phyloP scores from a whole-genome alignment of 2,797 vertebrate genomes.

The Coilia nasus region DNA sequence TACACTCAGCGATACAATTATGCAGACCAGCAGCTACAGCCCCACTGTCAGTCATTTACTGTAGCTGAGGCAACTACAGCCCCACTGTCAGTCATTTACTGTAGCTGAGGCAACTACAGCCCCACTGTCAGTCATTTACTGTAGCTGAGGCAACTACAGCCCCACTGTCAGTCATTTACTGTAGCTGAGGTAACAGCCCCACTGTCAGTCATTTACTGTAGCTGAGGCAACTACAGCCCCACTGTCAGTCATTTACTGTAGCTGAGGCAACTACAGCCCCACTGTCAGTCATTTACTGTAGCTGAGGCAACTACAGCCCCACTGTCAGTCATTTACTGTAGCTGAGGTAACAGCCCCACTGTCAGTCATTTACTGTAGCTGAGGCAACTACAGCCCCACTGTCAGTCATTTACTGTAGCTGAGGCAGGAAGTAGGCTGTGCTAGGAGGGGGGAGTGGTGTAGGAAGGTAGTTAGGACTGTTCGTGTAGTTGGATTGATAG shows the following conservation, averaged over 20 bases:
- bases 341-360: no score
- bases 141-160: background rate
- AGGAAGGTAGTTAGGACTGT: background rate
- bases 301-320: background rate
- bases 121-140: background rate
- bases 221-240: background rate
- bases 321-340: no score
- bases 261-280: background rate
- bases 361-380: no score
- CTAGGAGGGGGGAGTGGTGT: background rate
- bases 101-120: background rate
- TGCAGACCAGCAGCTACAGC: background rate
- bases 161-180: background rate
- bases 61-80: background rate
- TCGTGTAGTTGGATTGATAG: background rate
- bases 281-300: no score
- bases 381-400: background rate
- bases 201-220: background rate
- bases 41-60: background rate
- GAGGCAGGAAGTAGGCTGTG: background rate
- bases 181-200: background rate
- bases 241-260: no score
- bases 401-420: background rate
- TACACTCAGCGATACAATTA: background rate
- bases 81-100: background rate